Evolutionary conservation across 2,797 vertebrate genomes (phyloP).

Genomic region (Lateolabrax maculatus): DNA sequence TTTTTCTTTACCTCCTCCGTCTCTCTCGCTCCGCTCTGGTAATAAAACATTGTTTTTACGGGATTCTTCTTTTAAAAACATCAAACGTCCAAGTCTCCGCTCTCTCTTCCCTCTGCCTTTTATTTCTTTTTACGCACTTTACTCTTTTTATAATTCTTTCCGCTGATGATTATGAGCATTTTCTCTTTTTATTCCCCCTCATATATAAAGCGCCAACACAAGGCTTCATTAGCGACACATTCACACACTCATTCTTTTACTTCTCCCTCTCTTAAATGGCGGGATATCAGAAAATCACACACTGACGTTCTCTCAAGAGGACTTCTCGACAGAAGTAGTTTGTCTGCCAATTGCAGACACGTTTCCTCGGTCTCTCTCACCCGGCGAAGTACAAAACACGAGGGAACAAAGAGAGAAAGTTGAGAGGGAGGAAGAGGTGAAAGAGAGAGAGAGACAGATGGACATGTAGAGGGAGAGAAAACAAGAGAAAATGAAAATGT

Average conservation of each 20-base stretch:
- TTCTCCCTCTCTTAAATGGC: slow-evolving; percentile 13
- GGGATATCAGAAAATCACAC: slow-evolving; percentile 5
- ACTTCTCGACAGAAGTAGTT: slow-evolving; percentile 25
- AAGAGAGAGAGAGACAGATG: slow-evolving; percentile 37
- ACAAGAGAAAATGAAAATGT: slow-evolving; percentile 64
- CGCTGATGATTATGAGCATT: slow-evolving; percentile 27
- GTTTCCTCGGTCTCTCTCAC: slow-evolving; percentile 11
- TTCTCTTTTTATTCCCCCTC: not conserved
- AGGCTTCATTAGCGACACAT: slow-evolving; percentile 27
- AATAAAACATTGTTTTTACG: slow-evolving; percentile 23
- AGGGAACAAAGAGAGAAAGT: slow-evolving; percentile 46
- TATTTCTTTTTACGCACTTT: not conserved
- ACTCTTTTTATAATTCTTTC: slow-evolving; percentile 8
- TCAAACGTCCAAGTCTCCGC: slow-evolving; percentile 1
- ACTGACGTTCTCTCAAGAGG: slow-evolving; percentile 6
- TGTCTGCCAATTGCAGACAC: slow-evolving; percentile 43
- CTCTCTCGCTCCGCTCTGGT: not conserved
- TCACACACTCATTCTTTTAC: slow-evolving; percentile 2
- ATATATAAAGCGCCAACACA: slow-evolving; percentile 19
- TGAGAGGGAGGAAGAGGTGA: slow-evolving; percentile 43
- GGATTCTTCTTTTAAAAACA: slow-evolving; percentile 7
- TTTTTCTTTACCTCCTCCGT: not conserved
- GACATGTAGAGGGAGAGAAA: slow-evolving; percentile 31
- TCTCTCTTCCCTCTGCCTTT: not conserved
- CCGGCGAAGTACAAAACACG: slow-evolving; percentile 27